phyloP scores from a whole-genome alignment of 2,797 vertebrate genomes.

The Chromis chromis region DNA sequence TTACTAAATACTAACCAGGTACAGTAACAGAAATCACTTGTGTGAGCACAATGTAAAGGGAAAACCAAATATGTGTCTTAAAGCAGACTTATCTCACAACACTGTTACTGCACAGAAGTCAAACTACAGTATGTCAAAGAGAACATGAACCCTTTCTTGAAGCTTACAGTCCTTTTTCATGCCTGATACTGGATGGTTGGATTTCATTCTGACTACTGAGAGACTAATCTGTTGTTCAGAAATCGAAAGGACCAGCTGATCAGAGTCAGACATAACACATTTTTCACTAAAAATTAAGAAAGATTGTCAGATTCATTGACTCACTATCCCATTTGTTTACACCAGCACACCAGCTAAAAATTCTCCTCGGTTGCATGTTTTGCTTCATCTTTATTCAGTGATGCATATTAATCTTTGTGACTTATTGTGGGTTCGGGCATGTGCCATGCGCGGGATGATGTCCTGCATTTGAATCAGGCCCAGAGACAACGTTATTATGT shows the following conservation, averaged over 20 bases:
- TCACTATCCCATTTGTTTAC: background rate
- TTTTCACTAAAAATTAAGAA: background rate
- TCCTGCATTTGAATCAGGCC: constrained; percentile 41
- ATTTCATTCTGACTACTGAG: background rate
- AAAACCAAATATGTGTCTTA: background rate
- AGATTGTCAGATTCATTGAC: background rate
- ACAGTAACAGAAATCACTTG: background rate
- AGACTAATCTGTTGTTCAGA: background rate
- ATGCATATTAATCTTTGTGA: constrained; percentile 26
- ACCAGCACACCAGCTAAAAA: background rate
- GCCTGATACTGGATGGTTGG: background rate
- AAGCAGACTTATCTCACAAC: background rate
- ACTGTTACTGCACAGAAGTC: background rate
- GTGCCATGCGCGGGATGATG: constrained; percentile 9
- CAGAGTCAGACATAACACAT: background rate
- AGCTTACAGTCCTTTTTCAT: background rate
- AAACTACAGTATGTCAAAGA: background rate
- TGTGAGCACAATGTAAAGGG: background rate
- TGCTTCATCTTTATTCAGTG: constrained; percentile 34
- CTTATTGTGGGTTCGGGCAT: constrained; percentile 4
- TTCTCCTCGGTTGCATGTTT: background rate
- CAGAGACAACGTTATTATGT: constrained; percentile 42
- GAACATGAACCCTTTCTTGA: background rate
- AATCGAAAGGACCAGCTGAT: background rate
- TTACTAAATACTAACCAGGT: background rate